Percentiles rank a stretch among this genome's conserved stretches.
Conservation (phyloP, 2,113 vertebrate genomes). For the Saguinus imperator region DNA sequence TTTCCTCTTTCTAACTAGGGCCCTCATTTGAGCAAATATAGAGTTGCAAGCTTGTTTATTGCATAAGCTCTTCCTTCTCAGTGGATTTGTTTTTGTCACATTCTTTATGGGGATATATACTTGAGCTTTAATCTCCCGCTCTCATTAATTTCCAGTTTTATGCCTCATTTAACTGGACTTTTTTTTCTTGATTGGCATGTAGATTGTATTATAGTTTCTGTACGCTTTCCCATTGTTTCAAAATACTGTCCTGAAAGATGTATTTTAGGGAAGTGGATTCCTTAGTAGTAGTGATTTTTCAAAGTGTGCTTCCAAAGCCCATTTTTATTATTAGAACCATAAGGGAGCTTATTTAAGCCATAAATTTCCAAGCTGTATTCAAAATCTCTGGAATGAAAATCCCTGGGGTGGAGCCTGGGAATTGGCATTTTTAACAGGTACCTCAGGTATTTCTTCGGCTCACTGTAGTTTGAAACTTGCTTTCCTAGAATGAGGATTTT, state of each 20-base stretch:
- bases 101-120: background rate
- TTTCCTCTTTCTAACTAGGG: background rate
- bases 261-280: background rate
- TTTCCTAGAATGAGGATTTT: background rate
- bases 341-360: background rate
- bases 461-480: background rate
- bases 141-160: conserved; percentile 29
- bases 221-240: conserved; percentile 6
- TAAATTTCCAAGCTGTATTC: background rate
- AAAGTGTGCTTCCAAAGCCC: background rate
- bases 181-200: background rate
- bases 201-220: background rate
- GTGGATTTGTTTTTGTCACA: background rate
- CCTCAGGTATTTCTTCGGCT: background rate
- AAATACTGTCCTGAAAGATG: background rate
- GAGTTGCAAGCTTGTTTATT: background rate
- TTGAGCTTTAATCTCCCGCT: background rate
- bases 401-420: background rate
- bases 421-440: background rate
- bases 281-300: background rate
- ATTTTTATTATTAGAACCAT: background rate
- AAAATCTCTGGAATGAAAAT: background rate
- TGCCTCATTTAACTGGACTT: background rate
- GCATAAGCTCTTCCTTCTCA: background rate
- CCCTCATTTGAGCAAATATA: background rate